Evolutionary conservation across 2,797 vertebrate species (phyloP).

Genomic region (Protosalanx chinensis): DNA sequence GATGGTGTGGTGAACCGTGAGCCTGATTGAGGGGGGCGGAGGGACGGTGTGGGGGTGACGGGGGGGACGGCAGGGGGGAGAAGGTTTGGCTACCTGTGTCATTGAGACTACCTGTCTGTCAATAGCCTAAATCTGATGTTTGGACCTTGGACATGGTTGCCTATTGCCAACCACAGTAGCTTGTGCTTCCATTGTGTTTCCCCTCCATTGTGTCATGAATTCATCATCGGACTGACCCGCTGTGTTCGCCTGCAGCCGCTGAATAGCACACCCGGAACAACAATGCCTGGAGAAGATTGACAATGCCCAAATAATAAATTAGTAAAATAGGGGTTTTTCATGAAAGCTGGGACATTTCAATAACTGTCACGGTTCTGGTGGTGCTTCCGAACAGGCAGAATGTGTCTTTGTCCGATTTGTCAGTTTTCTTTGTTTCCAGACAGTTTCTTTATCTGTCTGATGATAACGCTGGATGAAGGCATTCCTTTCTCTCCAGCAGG

Average conservation of each 20-base stretch:
- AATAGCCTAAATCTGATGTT: not conserved
- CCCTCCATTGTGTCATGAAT: conserved; percentile 26
- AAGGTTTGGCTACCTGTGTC: conserved; percentile 29
- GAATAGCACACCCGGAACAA: conserved; percentile 36
- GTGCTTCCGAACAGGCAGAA: conserved; percentile 41
- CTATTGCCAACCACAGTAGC: conserved; percentile 32
- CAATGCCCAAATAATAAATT: conserved; percentile 53
- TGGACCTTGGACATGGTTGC: conserved; percentile 13
- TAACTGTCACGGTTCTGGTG: conserved; percentile 63
- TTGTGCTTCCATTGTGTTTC: conserved; percentile 51
- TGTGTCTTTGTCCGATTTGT: conserved; percentile 57
- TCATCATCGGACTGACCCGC: conserved; percentile 42
- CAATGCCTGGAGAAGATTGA: conserved; percentile 45
- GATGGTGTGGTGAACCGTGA: too few species aligned
- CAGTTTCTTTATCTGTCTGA: conserved; percentile 58
- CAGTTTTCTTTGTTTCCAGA: conserved; percentile 56
- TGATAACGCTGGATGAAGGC: conserved; percentile 55
- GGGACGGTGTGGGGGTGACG: not conserved
- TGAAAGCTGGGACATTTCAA: conserved; percentile 61
- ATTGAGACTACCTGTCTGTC: conserved; percentile 43
- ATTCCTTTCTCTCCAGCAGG: conserved; percentile 35
- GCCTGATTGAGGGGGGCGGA: too few species aligned
- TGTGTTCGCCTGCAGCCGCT: conserved; percentile 41
- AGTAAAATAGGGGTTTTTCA: conserved; percentile 45
- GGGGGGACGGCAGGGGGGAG: conserved; percentile 38